phyloP scores from a whole-genome alignment of 2,113 vertebrate species.

The Psammodynastes pulverulentus region DNA sequence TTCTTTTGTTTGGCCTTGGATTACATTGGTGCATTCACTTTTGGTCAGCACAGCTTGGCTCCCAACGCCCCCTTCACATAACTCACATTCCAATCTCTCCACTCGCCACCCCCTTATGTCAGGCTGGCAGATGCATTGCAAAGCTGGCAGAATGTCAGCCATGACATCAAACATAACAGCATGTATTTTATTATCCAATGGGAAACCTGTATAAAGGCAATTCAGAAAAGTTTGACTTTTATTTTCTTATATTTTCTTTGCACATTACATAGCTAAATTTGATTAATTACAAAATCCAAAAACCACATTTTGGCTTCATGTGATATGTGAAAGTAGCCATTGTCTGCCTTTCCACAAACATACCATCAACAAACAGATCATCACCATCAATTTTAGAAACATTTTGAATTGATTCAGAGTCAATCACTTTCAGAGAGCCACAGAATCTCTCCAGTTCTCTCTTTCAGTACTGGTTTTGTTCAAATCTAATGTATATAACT shows the following conservation, averaged over 20 bases:
- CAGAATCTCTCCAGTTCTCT: background rate
- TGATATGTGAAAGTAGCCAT: background rate
- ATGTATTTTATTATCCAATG: background rate
- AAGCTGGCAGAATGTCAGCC: too few relatives aligned
- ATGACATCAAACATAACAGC: background rate
- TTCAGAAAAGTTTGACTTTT: background rate
- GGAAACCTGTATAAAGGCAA: background rate
- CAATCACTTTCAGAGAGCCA: background rate
- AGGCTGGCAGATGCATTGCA: too few relatives aligned
- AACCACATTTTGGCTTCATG: background rate
- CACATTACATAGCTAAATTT: background rate
- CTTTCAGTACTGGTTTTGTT: background rate
- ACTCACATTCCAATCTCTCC: too few relatives aligned
- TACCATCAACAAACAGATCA: background rate
- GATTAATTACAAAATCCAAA: background rate
- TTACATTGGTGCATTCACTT: too few relatives aligned
- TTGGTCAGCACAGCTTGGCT: too few relatives aligned
- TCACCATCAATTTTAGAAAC: background rate
- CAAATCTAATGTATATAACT: background rate
- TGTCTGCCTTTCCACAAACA: background rate
- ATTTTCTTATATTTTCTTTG: background rate
- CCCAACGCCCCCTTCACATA: too few relatives aligned
- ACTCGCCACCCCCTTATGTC: too few relatives aligned
- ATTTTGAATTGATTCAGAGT: background rate
- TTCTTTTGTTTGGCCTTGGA: too few relatives aligned